Percentiles rank a stretch among this genome's conserved stretches.
Evolutionary conservation across 2,888 invertebrate genomes (phyloP).

Genomic region (Oligia latruncula): DNA sequence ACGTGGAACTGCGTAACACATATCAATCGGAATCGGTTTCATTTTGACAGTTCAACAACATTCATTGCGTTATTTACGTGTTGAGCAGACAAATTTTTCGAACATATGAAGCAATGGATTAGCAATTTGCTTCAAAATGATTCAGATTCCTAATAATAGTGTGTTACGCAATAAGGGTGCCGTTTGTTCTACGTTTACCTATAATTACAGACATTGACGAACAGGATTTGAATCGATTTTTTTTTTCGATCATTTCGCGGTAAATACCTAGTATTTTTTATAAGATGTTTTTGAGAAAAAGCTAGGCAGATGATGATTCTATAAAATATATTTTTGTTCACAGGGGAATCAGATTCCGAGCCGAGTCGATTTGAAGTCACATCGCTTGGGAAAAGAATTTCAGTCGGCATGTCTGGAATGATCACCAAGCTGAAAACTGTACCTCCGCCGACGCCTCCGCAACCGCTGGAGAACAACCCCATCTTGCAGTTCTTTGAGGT

Average conservation of each 20-base stretch:
- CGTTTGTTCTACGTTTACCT: too few species aligned
- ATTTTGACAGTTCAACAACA: too few species aligned
- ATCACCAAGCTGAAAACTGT: conserved; percentile 77
- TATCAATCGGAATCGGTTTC: too few species aligned
- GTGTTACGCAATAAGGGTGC: too few species aligned
- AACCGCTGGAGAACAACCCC: conserved; percentile 92
- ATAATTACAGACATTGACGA: background rate
- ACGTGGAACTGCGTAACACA: background rate
- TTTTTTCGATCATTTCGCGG: background rate
- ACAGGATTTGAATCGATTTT: background rate
- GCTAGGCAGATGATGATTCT: background rate
- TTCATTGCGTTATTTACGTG: too few species aligned
- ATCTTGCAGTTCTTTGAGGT: conserved; percentile 97
- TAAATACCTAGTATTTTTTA: background rate
- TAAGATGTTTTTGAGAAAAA: background rate
- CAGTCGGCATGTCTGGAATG: conserved; percentile 76
- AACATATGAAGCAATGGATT: too few species aligned
- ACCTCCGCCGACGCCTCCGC: conserved; percentile 67
- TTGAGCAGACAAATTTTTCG: too few species aligned
- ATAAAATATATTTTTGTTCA: conserved; percentile 10
- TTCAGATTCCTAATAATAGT: too few species aligned
- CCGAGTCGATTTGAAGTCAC: conserved; percentile 65
- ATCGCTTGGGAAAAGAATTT: conserved; percentile 62
- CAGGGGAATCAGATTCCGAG: conserved; percentile 66
- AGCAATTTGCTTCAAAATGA: too few species aligned